Percentiles rank a stretch among this genome's conserved stretches.
phyloP scores from a whole-genome alignment of 2,888 invertebrate genomes.

The Reticulitermes lucifugus region DNA sequence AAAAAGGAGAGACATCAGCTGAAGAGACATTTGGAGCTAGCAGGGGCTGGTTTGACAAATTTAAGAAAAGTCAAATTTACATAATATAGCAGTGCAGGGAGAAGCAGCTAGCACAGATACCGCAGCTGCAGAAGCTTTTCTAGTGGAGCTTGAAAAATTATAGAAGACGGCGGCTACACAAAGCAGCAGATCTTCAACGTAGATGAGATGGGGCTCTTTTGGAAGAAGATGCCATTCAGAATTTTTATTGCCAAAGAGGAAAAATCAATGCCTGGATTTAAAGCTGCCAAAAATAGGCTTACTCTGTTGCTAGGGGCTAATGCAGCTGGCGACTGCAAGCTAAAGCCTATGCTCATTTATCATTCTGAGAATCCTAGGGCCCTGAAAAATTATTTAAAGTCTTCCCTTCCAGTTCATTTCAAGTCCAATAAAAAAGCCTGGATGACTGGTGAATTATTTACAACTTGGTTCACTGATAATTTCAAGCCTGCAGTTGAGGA shows the following conservation, averaged over 20 bases:
- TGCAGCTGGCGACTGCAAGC: slow-evolving; percentile 56
- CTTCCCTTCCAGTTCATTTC: too few species aligned
- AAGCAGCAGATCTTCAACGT: slow-evolving; percentile 39
- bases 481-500: too few species aligned
- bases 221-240: slow-evolving; percentile 58
- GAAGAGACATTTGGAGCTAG: too few species aligned
- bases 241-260: slow-evolving; percentile 58
- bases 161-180: neutral
- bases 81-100: neutral
- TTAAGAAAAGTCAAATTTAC: too few species aligned
- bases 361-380: too few species aligned
- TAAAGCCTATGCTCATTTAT: slow-evolving; percentile 55
- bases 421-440: too few species aligned
- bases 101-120: neutral
- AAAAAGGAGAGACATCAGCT: too few species aligned
- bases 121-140: neutral
- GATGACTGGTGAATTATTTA: too few species aligned
- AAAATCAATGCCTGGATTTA: slow-evolving; percentile 57
- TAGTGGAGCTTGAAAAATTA: neutral
- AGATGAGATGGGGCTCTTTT: slow-evolving; percentile 56
- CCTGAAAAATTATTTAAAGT: too few species aligned
- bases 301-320: slow-evolving; percentile 57
- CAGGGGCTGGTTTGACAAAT: too few species aligned
- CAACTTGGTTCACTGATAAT: too few species aligned
- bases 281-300: slow-evolving; percentile 57